Conservation (phyloP, 2,888 invertebrate species). For the Bugula neritina region DNA sequence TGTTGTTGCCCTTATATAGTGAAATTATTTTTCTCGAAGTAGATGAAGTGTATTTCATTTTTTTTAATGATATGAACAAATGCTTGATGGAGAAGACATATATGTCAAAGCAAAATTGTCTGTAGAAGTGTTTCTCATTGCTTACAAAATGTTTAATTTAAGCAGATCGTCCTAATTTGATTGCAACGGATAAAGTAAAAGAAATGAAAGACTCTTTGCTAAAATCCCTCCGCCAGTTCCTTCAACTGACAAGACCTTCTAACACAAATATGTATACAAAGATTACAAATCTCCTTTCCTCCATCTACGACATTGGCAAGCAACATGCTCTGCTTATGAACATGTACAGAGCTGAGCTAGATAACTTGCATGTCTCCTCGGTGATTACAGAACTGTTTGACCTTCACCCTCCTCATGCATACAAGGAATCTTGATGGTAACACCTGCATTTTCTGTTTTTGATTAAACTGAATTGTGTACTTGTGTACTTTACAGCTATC, state of each 20-base stretch:
- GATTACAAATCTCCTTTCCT: neutral
- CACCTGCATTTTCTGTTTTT: no score
- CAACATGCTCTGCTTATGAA: slow-evolving; percentile 21
- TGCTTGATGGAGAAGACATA: no score
- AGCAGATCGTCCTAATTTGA: slow-evolving; percentile 12
- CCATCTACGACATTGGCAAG: neutral
- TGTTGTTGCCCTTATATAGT: no score
- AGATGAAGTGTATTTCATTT: no score
- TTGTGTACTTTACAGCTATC: no score
- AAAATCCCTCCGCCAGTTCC: neutral
- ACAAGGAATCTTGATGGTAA: slow-evolving; percentile 2
- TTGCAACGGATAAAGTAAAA: neutral
- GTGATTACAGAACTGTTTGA: slow-evolving; percentile 24
- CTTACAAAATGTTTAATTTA: neutral
- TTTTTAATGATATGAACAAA: no score
- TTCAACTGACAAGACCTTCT: neutral
- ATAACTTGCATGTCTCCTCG: neutral
- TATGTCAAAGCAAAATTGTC: no score
- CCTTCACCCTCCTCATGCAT: slow-evolving; percentile 6
- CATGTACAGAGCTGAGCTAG: slow-evolving; percentile 14
- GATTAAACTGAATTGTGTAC: no score
- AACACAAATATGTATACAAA: neutral
- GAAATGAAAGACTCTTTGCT: neutral
- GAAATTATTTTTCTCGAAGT: no score
- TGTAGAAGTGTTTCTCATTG: no score